These are phyloP conservation scores for Drosophila micromelanica DNA, from an alignment of 1,140 invertebrate genomes.

Conservation along the genomic window DNA sequence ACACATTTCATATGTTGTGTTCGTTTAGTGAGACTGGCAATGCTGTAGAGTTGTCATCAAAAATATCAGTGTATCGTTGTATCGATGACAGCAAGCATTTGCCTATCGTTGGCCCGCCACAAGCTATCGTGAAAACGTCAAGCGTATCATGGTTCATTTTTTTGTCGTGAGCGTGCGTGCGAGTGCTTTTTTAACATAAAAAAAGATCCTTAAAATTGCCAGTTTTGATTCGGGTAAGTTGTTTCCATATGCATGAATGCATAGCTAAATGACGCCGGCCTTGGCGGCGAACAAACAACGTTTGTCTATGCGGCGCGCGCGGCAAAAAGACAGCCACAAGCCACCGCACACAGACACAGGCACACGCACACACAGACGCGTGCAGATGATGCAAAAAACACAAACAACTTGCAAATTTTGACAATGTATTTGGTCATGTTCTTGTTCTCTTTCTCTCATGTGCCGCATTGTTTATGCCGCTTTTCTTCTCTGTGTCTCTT, in stretches of 20 bases:
- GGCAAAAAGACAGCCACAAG: conserved; percentile 65
- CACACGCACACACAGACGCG: conserved; percentile 25
- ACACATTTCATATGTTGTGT: conserved; percentile 2
- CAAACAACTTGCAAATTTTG: conserved; percentile 57
- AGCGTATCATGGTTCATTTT: conserved; percentile 49
- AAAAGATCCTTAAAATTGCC: conserved; percentile 24
- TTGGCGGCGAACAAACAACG: neutral
- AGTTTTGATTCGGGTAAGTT: conserved; percentile 42
- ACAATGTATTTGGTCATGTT: too few relatives aligned
- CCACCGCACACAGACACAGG: conserved; percentile 33
- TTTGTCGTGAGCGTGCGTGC: conserved; percentile 41
- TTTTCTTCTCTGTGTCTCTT: too few relatives aligned
- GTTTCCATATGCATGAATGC: too few relatives aligned
- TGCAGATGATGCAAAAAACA: conserved; percentile 57
- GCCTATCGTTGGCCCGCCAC: conserved; percentile 10
- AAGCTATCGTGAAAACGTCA: conserved; percentile 18
- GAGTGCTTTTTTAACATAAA: conserved; percentile 21
- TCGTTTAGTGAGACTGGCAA: conserved; percentile 17
- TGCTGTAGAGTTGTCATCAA: neutral
- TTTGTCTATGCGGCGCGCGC: conserved; percentile 43
- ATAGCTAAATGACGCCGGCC: too few relatives aligned
- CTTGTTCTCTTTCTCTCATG: too few relatives aligned
- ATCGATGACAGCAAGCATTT: neutral
- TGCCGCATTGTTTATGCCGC: too few relatives aligned
- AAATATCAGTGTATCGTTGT: neutral